Base-by-base conservation (phyloP, 2,113 vertebrate genomes). In the Tretioscincus oriximinensis region DNA sequence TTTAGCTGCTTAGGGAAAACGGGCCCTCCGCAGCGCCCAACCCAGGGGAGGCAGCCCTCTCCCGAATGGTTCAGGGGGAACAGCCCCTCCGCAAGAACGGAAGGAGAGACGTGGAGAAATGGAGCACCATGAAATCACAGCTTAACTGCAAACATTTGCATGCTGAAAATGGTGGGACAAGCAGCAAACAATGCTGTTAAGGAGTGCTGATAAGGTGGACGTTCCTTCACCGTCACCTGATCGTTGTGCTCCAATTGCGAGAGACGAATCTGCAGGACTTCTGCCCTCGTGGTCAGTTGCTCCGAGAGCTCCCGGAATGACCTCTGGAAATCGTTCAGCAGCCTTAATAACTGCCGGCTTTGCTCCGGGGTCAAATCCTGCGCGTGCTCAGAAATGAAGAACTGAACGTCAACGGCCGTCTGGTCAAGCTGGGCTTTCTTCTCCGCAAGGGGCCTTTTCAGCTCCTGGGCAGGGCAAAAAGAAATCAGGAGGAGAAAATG, bases 361-460 rank as follows among this genome's bases (percentile, higher is more conserved):
- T 98, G 97, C 87, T 97, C 95, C 1, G 97, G 96, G 7, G 86
- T 93, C 81, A 98, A 82, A 80, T 99, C 97, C 91, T 96, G 97
- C 0, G 97, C 96, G 0, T 95, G 95, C 93, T 99, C 97, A 0
- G 98, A 98, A 90, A 99, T 95, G 77, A 99, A 97, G 80, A 96
- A 71, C 91, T 99, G 97, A 83, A 97, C 88, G 83, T 97, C 95
- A 1, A 96, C 95, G 66, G 95, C 97, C 0, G 96, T 84, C 29
- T 74, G 24, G 1, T 94, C 95, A 20, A 99, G 95, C 76, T 98
- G 94, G 7, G 82, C 87, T 70, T 96, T 97, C 86, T 89, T 96
- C 76, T 90, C 86, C 45, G 87, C 49, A 0, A 98, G 90, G 18
- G 94, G 90, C 26, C 93, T 86, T 87, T 95, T 94, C 77, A 97